Base-by-base conservation (phyloP, 1,140 invertebrate species). In the Archegozetes longisetosus region DNA sequence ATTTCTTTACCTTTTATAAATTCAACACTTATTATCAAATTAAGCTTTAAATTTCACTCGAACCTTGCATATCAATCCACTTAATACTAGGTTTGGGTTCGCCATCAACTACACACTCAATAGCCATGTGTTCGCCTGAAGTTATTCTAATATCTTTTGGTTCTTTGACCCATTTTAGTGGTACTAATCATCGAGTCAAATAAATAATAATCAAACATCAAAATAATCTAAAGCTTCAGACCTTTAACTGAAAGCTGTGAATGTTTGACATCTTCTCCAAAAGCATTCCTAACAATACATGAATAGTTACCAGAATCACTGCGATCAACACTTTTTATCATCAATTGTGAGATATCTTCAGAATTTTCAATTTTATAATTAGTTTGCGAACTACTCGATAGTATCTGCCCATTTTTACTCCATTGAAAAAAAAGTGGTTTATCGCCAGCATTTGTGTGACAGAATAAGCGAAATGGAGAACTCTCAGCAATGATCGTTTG, bases 81-180 rank as follows among this genome's bases (percentile, higher is more conserved):
- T 29, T 48, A 3, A 66, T 64, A 12, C 46, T 57, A 9, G 65
- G 65, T 22, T 26, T 24, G 4, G 65, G 65, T 17, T 54, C 58
- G n/a, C 65, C 65, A 22, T 23, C 50, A 0, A 63, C 65, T 13
- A 22, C 27, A 51, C 65, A 66, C 26, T 58, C 29, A 20, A 62
- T 20, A n/a, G n/a, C n/a, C n/a, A n/a, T n/a, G n/a, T n/a, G n/a
- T n/a, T n/a, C n/a, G n/a, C n/a, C n/a, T n/a, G n/a, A n/a, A n/a
- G n/a, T n/a, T n/a, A n/a, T n/a, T n/a, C n/a, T n/a, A n/a, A n/a
- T n/a, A n/a, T n/a, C 88, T 65, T 81, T 78, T 0, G 90, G 90
- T 68, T 93, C 88, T 62, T 87, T 76, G 1, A 87, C 80, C 91
- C 91, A 95, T 66, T 84, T 80, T 17, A 89, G 88, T 6, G 89